Evolutionary conservation across 2,888 invertebrate genomes (phyloP), one percentile per base, ranked within the genome.

Genomic region (Morpho achilles): DNA sequence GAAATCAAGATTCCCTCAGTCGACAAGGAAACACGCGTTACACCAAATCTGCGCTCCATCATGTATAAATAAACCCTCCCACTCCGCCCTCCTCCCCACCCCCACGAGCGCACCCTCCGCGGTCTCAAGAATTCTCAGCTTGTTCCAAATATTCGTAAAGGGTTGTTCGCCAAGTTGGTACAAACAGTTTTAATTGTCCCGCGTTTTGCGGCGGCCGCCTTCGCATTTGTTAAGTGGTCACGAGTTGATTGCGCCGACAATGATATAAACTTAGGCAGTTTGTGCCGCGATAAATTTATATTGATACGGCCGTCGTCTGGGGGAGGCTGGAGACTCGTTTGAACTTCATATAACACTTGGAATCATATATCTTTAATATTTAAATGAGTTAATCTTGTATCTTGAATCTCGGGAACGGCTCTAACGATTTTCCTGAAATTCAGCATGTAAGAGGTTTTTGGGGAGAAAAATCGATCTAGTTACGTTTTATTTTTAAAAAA

Each of bases 11-110:
- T 59, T 59, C 63, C 63, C 63, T 59, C 51, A 48, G 62, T 65
- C 66, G 64, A 68, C 68, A 65, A 64, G 63, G 64, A 62, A 69
- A 69, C 68, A 69, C 72, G 69, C 69, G 66, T 60, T 57, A 52
- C 67, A 68, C 63, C 58, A 77, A 82, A 82, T 81, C 82, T 79
- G 79, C 73, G 79, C 79, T 77, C 73, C 72, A 77, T 80, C 79
- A 74, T 76, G 76, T 74, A 72, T 72, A 73, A 75, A 77, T 76
- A 77, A 76, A 71, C 67, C 71, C 69, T 61, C 49, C 54, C 56
- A 22, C 44, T 58, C 52, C 47, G 44, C 56, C 48, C 42, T 10
- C 48, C 42, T 8, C 53, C 42, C 42, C 43, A 23, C 50, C 50
- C 22, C 53, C 32, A 43, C 58, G 56, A 56, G 44, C 51, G 7